These are phyloP conservation scores for Andricus curvator DNA, from an alignment of 2,888 invertebrate genomes.

Conservation along the genomic window DNA sequence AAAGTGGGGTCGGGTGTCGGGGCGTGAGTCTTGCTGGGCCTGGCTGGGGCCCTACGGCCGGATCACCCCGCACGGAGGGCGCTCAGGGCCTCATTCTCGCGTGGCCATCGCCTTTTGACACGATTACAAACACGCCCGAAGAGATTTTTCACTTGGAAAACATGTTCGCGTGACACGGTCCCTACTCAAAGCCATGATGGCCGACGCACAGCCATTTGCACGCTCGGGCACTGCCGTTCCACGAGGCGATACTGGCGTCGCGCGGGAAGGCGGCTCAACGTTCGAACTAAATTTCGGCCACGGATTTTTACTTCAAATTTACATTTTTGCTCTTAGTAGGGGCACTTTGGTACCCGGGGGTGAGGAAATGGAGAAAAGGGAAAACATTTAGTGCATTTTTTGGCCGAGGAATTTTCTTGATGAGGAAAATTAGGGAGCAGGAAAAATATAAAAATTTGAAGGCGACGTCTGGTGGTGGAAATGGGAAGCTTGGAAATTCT, in stretches of 20 bases:
- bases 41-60: conserved; percentile 73
- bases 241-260: conserved; percentile 62
- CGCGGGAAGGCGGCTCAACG: conserved; percentile 56
- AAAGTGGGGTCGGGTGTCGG: conserved; percentile 59
- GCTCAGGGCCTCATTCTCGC: conserved; percentile 76
- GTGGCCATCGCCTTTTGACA: conserved; percentile 73
- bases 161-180: conserved; percentile 77
- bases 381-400: too few species aligned
- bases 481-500: too few species aligned
- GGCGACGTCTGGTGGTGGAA: too few species aligned
- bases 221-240: conserved; percentile 68
- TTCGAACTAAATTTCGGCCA: neutral
- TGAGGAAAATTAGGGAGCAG: too few species aligned
- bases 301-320: neutral
- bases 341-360: too few species aligned
- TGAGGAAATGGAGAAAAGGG: too few species aligned
- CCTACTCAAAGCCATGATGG: conserved; percentile 78
- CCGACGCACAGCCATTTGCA: conserved; percentile 77
- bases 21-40: conserved; percentile 69
- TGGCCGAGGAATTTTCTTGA: too few species aligned
- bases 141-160: conserved; percentile 76
- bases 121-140: conserved; percentile 75
- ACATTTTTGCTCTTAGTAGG: neutral
- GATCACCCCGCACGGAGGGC: conserved; percentile 73
- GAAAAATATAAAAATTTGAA: too few species aligned